A percentile compares a stretch with the other conserved stretches of the same genome.
These are phyloP conservation scores for Pseudomyrmex dendroicus DNA, from an alignment of 1,140 invertebrate genomes.

Conservation along the genomic window DNA sequence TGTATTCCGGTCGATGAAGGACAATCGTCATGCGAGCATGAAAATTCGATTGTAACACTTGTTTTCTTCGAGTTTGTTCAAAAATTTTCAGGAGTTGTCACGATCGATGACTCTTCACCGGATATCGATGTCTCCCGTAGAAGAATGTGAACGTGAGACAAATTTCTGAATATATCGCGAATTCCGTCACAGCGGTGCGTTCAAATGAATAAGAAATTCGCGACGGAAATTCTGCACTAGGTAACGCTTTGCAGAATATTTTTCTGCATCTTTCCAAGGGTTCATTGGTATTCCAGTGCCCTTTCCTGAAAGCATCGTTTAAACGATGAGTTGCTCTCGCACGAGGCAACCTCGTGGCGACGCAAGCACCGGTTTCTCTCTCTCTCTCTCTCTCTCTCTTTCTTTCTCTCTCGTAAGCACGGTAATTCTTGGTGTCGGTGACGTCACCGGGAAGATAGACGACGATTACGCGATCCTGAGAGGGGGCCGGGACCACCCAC, in stretches of 20 bases:
- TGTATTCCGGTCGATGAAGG: neutral
- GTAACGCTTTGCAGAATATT: conserved; percentile 5
- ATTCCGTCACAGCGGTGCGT: neutral
- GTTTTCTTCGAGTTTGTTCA: neutral
- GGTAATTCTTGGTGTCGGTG: conserved; percentile 51
- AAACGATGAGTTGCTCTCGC: neutral
- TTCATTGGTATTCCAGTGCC: neutral
- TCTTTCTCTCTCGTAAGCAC: conserved; percentile 7
- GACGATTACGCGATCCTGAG: conserved; percentile 59
- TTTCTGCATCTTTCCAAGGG: neutral
- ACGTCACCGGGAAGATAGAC: conserved; percentile 55
- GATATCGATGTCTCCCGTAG: neutral
- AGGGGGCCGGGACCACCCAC: conserved; percentile 64
- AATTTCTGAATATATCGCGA: neutral
- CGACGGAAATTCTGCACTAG: neutral
- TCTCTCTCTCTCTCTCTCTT: neutral
- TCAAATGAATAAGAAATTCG: conserved; percentile 19
- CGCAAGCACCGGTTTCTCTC: conserved; percentile 15
- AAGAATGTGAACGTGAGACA: conserved; percentile 29
- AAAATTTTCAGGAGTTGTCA: neutral
- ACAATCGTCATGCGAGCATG: conserved; percentile 12
- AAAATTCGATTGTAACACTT: conserved; percentile 14
- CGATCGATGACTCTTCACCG: neutral
- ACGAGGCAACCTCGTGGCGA: conserved; percentile 5
- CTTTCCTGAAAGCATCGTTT: conserved; percentile 34